phyloP scores from a whole-genome alignment of 2,113 vertebrate genomes.

The Melierax canorus region DNA sequence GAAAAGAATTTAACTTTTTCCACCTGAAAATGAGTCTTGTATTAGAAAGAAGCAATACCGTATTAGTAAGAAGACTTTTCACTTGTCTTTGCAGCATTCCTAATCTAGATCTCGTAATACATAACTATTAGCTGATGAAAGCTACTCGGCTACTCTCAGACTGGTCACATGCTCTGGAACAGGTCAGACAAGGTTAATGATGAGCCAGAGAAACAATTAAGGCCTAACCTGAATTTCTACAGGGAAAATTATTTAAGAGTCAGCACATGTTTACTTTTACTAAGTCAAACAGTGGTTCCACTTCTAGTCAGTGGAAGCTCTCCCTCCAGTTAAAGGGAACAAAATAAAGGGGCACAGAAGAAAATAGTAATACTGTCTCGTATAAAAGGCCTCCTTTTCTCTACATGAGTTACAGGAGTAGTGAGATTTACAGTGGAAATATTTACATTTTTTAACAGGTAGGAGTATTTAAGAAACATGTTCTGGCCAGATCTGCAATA shows the following conservation, averaged over 20 bases:
- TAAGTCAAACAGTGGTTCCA: neutral
- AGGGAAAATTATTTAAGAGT: neutral
- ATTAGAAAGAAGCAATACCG: neutral
- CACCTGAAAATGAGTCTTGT: neutral
- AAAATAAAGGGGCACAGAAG: neutral
- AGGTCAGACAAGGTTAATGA: neutral
- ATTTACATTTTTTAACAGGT: neutral
- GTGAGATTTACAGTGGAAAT: neutral
- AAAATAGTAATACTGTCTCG: neutral
- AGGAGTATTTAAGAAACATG: neutral
- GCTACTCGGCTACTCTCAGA: neutral
- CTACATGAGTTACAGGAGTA: neutral
- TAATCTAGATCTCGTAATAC: neutral
- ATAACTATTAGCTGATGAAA: neutral
- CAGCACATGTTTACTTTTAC: neutral
- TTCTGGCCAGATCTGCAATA: neutral
- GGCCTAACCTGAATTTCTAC: neutral
- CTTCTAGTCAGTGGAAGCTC: neutral
- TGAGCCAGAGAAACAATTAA: slow-evolving; percentile 31
- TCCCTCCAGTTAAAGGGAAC: neutral
- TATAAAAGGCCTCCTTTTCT: neutral
- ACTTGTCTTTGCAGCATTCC: neutral
- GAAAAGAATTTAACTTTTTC: neutral
- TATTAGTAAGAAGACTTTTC: neutral
- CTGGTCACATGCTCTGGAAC: neutral